Evolutionary conservation across 2,113 vertebrate genomes (phyloP).

Genomic region (Python bivittatus): DNA sequence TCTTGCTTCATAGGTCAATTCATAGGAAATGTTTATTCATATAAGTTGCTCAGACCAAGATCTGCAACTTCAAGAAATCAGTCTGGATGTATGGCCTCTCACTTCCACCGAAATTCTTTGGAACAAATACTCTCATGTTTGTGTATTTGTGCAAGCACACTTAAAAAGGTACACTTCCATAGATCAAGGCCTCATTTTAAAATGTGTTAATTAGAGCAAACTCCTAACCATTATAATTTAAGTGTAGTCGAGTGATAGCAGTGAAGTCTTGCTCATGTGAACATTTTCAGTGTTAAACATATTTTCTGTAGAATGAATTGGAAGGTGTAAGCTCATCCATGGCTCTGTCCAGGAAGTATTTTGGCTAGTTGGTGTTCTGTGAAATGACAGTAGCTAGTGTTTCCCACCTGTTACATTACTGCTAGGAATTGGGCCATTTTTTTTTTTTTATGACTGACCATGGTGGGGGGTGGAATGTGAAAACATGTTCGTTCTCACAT

Average conservation of each 20-base stretch:
- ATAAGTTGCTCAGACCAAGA: background rate
- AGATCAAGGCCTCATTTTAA: background rate
- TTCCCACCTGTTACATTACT: background rate
- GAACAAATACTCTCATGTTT: background rate
- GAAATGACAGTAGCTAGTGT: background rate
- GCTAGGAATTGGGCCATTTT: background rate
- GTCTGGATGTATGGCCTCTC: background rate
- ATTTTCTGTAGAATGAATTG: background rate
- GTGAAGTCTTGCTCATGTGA: background rate
- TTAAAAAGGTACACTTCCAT: background rate
- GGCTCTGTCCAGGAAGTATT: background rate
- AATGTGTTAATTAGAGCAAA: background rate
- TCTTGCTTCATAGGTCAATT: background rate
- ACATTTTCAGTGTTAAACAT: background rate
- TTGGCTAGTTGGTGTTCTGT: background rate
- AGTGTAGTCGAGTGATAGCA: background rate
- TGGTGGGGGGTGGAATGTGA: background rate
- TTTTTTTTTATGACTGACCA: background rate
- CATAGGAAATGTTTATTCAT: background rate
- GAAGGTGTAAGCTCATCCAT: background rate
- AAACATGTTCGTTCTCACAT: background rate
- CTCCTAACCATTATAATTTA: background rate
- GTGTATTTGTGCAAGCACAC: background rate
- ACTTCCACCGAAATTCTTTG: background rate
- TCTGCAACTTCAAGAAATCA: accelerated